Evolutionary conservation across 2,888 invertebrate genomes (phyloP).

Genomic region (Quadroppia sp.): DNA sequence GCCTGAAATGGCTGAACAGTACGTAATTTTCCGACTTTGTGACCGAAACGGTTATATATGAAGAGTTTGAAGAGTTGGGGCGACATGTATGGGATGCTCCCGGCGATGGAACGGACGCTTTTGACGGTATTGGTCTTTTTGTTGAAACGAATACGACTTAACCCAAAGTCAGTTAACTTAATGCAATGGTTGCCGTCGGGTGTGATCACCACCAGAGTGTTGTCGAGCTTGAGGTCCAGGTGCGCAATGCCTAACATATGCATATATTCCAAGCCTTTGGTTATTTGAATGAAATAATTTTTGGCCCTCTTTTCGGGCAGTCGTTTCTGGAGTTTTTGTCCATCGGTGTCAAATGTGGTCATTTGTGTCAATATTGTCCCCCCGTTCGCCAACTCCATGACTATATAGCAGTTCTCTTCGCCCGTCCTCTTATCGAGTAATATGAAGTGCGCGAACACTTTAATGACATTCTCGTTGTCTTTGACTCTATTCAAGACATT

Average conservation of each 20-base stretch:
- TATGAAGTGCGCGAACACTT: not conserved
- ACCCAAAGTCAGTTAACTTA: not conserved
- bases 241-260: not conserved
- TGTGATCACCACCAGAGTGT: not conserved
- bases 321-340: not conserved
- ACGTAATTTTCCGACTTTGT: slow-evolving; percentile 1
- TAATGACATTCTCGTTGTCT: not conserved
- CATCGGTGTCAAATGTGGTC: not conserved
- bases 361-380: not conserved
- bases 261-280: not conserved
- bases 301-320: not conserved
- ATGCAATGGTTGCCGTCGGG: not conserved
- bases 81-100: not conserved
- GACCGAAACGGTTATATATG: not conserved
- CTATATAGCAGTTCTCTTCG: not conserved
- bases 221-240: not conserved
- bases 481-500: slow-evolving; percentile 1
- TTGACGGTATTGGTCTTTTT: not conserved
- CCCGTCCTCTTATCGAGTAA: not conserved
- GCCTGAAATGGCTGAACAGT: not conserved
- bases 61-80: slow-evolving; percentile 15
- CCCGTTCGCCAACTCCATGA: not conserved
- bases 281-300: not conserved
- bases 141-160: not conserved
- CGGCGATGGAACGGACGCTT: not conserved